Conservation (phyloP, 2,888 invertebrate species). For the Timema cristinae region DNA sequence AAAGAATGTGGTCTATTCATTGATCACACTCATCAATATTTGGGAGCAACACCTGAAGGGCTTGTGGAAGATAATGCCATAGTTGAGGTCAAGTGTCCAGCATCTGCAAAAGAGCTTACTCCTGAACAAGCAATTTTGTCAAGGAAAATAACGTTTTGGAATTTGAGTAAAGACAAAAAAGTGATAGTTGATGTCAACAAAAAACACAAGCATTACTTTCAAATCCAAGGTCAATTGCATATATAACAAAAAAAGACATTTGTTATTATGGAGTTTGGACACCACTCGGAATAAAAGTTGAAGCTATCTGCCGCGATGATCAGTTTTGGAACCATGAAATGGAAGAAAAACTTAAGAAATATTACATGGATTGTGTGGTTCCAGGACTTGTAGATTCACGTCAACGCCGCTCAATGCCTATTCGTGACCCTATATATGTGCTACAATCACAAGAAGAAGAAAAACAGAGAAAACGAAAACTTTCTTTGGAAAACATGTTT, state of each 20-base stretch:
- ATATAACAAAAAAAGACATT: conserved; percentile 15
- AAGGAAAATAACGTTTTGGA: conserved; percentile 20
- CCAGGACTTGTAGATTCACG: conserved; percentile 17
- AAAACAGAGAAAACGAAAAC: background rate
- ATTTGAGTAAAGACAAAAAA: conserved; percentile 12
- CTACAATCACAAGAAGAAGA: background rate
- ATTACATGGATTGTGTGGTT: conserved; percentile 16
- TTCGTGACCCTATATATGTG: conserved; percentile 11
- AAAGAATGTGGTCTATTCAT: conserved; percentile 22
- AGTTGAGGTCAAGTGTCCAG: conserved; percentile 22
- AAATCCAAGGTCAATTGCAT: conserved; percentile 23
- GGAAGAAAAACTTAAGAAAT: conserved; percentile 15
- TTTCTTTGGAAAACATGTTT: too few species aligned
- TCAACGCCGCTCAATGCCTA: conserved; percentile 17
- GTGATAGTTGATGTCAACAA: conserved; percentile 6
- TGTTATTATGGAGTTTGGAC: conserved; percentile 22
- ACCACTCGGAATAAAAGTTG: conserved; percentile 19
- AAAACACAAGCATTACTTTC: conserved; percentile 18
- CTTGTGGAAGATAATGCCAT: conserved; percentile 20
- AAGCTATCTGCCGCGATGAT: conserved; percentile 18
- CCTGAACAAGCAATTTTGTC: conserved; percentile 19
- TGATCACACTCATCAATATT: conserved; percentile 14
- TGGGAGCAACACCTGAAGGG: conserved; percentile 21
- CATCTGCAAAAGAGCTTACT: conserved; percentile 12
- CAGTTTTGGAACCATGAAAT: conserved; percentile 17